These are phyloP conservation scores for Phalanger gymnotis DNA, from an alignment of 2,797 vertebrate genomes.

Conservation along the genomic window DNA sequence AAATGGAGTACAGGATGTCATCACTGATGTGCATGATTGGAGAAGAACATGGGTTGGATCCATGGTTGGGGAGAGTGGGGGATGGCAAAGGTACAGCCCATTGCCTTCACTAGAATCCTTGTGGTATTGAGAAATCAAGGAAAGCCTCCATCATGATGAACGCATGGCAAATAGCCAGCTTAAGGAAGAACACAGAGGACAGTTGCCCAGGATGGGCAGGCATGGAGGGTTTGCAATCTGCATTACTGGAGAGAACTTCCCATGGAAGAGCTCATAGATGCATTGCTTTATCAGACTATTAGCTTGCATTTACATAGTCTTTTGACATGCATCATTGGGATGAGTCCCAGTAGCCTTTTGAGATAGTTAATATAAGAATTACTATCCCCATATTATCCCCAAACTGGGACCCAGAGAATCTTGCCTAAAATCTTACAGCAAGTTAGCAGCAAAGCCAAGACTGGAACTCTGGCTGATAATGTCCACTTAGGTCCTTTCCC, in stretches of 20 bases:
- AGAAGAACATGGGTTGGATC: not conserved
- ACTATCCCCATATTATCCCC: too few species aligned
- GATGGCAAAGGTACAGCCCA: not conserved
- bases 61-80: too few species aligned
- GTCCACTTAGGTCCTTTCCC: not conserved
- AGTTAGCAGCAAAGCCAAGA: not conserved
- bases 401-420: not conserved
- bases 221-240: not conserved
- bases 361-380: not conserved
- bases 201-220: not conserved
- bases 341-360: not conserved
- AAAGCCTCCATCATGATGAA: not conserved
- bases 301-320: not conserved
- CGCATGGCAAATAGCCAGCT: not conserved
- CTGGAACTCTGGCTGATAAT: too few species aligned
- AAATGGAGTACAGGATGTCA: not conserved
- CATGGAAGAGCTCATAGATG: not conserved
- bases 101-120: not conserved
- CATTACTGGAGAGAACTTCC: not conserved
- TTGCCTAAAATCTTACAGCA: not conserved
- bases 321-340: not conserved
- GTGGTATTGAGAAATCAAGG: not conserved
- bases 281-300: not conserved
- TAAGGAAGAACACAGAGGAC: not conserved
- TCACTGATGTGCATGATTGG: not conserved